Conservation (phyloP, 2,113 vertebrate species). For the Coreoperca whiteheadi region DNA sequence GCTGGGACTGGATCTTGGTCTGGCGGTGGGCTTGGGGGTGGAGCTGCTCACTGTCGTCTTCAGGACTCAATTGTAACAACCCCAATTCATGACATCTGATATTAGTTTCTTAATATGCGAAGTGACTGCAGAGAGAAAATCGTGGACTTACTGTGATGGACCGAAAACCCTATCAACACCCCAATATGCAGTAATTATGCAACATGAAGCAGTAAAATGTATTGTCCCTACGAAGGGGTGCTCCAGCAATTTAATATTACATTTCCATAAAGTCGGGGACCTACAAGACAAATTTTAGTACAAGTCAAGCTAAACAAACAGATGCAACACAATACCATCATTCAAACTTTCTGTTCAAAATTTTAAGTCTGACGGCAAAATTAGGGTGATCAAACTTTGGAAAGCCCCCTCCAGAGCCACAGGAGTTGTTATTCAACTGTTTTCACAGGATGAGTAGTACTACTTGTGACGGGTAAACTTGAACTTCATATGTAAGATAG, state of each 20-base stretch:
- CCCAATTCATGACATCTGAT: neutral
- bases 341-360: too few relatives aligned
- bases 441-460: too few relatives aligned
- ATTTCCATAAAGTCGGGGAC: neutral
- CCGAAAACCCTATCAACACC: neutral
- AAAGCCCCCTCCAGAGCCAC: too few relatives aligned
- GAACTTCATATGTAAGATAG: too few relatives aligned
- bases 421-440: too few relatives aligned
- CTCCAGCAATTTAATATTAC: neutral
- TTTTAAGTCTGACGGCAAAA: too few relatives aligned
- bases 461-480: too few relatives aligned
- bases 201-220: too few relatives aligned
- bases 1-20: constrained; percentile 91
- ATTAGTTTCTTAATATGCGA: neutral
- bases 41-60: constrained; percentile 91
- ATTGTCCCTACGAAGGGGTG: neutral
- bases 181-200: neutral
- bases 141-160: neutral
- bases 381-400: too few relatives aligned
- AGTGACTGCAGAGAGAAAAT: neutral
- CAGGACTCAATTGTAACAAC: constrained; percentile 92
- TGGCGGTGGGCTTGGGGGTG: constrained; percentile 86
- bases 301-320: neutral
- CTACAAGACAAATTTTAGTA: too few relatives aligned
- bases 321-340: too few relatives aligned